Base-by-base conservation (phyloP, 2,888 invertebrate genomes). In the Scaptomyza polygonia region DNA sequence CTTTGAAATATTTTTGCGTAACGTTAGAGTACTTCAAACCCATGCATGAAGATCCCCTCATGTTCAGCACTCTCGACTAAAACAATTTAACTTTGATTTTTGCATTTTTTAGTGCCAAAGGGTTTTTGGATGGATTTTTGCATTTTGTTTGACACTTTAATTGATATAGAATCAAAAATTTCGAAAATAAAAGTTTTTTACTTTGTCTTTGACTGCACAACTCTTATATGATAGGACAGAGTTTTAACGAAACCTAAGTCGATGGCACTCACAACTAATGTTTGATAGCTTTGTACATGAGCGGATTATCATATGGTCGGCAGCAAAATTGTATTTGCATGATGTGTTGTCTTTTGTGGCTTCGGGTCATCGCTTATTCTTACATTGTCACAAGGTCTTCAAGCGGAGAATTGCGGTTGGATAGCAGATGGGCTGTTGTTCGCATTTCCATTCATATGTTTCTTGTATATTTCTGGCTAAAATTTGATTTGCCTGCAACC, bases 401-500 rank as follows among this genome's bases (percentile, higher is more conserved):
- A 27, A 51, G 27, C 53, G 55, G 59, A 43, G 40, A 47, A 30
- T 36, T 42, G 62, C 56, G 43, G 49, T 45, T 29, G 39, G 44
- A 42, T 45, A 36, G 65, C 65, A 67, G 49, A 59, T 55, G 14
- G 36, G 44, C 32, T 74, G 65, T 62, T 72, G 56, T 57, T 54
- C 65, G 67, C 59, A 78, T 73, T 79, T 39, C 61, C 63, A 75
- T 82, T 66, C 68, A 83, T 74, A 72, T 83, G 72, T 64, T 68
- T 72, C 79, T 79, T 84, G 81, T 71, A 61, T 61, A 69, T 79
- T 36, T 72, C 81, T 66, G 65, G 74, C 72, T 73, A 77, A 78
- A 86, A 83, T 86, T 77, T 84, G 84, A 84, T 83, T 84, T 83
- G 84, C 81, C 79, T 79, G 81, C 84, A 84, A 77, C 69, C 81